A percentile compares a stretch with the other conserved stretches of the same genome.
phyloP scores from a whole-genome alignment of 2,797 vertebrate species.

The Oceanodroma leucorhoa region DNA sequence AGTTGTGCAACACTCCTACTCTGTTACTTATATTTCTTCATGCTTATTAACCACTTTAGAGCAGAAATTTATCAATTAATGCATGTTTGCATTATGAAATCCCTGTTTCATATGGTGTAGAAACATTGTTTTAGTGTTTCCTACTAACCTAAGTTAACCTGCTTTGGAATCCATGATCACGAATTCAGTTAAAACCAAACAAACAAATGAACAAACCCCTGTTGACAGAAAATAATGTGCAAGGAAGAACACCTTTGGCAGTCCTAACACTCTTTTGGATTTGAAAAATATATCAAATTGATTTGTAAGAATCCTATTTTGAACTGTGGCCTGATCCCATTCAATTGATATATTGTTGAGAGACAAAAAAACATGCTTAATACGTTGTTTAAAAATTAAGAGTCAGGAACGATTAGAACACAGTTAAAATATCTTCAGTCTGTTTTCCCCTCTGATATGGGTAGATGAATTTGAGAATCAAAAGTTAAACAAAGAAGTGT shows the following conservation, averaged over 20 bases:
- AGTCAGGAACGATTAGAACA: slow-evolving; percentile 43
- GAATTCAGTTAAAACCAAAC: background rate
- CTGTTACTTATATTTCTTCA: background rate
- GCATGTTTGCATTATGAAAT: background rate
- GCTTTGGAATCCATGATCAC: background rate
- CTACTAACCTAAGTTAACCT: background rate
- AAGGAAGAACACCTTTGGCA: slow-evolving; percentile 7
- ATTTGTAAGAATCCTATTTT: slow-evolving; percentile 35
- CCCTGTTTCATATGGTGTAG: background rate
- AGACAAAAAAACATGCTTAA: background rate
- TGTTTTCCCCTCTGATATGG: slow-evolving; percentile 37
- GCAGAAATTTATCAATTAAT: background rate
- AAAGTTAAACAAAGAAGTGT: slow-evolving; percentile 57
- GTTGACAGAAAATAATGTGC: background rate
- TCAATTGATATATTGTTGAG: background rate
- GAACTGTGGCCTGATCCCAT: background rate
- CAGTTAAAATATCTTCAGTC: slow-evolving; percentile 53
- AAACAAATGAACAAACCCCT: background rate
- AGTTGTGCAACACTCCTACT: background rate
- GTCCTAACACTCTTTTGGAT: background rate
- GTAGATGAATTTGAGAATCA: slow-evolving; percentile 47
- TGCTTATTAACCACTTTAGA: background rate
- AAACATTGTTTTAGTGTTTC: background rate
- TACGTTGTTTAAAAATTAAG: slow-evolving; percentile 41
- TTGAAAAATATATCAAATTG: slow-evolving; percentile 38